phyloP scores from a whole-genome alignment of 2,888 invertebrate species.

The Troides oblongomaculatus region DNA sequence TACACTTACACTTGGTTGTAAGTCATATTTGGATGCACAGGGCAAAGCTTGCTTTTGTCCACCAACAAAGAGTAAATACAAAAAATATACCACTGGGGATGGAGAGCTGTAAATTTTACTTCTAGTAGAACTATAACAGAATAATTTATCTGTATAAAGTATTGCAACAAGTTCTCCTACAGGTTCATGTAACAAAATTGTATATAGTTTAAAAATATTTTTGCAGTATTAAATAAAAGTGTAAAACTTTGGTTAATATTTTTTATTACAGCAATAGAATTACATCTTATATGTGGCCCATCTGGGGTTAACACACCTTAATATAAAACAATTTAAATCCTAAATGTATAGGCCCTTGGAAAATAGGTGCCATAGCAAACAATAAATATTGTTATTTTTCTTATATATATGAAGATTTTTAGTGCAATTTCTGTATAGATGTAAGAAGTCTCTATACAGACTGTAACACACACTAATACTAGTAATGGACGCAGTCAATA shows the following conservation, averaged over 20 bases:
- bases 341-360: conserved; percentile 64
- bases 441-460: conserved; percentile 16
- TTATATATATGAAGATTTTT: conserved; percentile 27
- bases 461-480: conserved; percentile 49
- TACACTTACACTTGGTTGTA: conserved; percentile 91
- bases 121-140: background rate
- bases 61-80: conserved; percentile 68
- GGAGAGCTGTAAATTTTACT: conserved; percentile 52
- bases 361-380: conserved; percentile 43
- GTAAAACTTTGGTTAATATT: conserved; percentile 32
- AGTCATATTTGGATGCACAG: conserved; percentile 91
- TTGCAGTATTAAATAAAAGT: conserved; percentile 33
- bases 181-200: conserved; percentile 3
- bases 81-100: conserved; percentile 71
- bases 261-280: conserved; percentile 69
- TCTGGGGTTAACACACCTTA: conserved; percentile 58
- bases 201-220: conserved; percentile 15
- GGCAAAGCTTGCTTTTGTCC: conserved; percentile 90
- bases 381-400: conserved; percentile 38
- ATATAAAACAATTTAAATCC: conserved; percentile 70
- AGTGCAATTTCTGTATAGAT: conserved; percentile 27
- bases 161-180: background rate
- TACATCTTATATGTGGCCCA: conserved; percentile 56
- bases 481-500: conserved; percentile 68
- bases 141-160: background rate